Conservation (phyloP, 2,113 vertebrate genomes). For the Bolborhynchus lineola region DNA sequence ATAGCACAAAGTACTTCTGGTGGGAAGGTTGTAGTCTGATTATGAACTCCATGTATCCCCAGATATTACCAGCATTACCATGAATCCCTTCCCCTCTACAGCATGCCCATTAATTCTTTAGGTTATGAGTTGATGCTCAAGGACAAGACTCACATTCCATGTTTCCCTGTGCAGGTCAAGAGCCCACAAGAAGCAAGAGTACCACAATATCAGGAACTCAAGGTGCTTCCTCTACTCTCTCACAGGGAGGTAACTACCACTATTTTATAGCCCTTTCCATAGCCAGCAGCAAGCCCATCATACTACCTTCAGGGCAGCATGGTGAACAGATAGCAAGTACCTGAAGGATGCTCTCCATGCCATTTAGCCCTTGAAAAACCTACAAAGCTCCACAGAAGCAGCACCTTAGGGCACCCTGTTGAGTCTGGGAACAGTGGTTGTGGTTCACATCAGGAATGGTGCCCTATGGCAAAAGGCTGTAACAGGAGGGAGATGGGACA, state of each 20-base stretch:
- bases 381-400: neutral
- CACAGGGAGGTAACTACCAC: neutral
- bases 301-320: neutral
- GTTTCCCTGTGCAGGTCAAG: neutral
- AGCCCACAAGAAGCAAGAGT: neutral
- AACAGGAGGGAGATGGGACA: neutral
- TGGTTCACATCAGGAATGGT: neutral
- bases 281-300: neutral
- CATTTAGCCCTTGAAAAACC: neutral
- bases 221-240: neutral
- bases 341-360: neutral
- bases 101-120: neutral
- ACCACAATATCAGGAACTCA: neutral
- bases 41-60: neutral
- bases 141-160: neutral
- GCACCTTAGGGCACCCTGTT: neutral
- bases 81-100: neutral
- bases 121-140: neutral
- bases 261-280: neutral
- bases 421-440: neutral
- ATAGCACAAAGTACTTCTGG: neutral
- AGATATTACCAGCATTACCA: neutral
- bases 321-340: neutral
- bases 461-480: neutral
- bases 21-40: neutral